A percentile compares a stretch with the other conserved stretches of the same genome.
Conservation (phyloP, 2,113 vertebrate species). For the Apodemus speciosus region DNA sequence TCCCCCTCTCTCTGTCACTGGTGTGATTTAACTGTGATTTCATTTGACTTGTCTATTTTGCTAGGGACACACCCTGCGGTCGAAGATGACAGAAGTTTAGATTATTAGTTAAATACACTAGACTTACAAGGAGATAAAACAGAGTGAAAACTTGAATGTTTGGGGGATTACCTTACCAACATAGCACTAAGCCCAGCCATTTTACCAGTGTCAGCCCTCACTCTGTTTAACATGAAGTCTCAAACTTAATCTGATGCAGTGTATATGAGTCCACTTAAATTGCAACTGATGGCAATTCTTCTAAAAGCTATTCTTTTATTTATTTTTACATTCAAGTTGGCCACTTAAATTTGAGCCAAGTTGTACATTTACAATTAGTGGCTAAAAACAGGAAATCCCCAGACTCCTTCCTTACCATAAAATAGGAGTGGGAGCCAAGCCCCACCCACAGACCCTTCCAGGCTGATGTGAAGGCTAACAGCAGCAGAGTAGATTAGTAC, state of each 20-base stretch:
- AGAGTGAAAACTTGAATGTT: background rate
- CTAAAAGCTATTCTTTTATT: background rate
- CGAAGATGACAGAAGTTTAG: conserved; percentile 13
- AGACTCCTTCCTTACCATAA: background rate
- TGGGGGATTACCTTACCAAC: conserved; percentile 1
- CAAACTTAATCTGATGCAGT: conserved; percentile 26
- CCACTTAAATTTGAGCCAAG: background rate
- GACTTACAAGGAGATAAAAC: conserved; percentile 20
- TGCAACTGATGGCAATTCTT: background rate
- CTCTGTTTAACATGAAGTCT: background rate
- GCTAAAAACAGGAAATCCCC: background rate
- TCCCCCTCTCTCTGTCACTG: background rate
- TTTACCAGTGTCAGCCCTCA: background rate
- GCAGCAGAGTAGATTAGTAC: background rate
- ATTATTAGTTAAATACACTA: conserved; percentile 11
- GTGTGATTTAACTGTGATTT: conserved; percentile 30
- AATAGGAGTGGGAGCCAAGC: background rate
- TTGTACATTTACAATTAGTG: background rate
- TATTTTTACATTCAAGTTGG: conserved; percentile 5
- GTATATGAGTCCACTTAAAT: background rate
- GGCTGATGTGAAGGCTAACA: background rate
- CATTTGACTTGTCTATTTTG: background rate
- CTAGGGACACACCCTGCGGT: background rate
- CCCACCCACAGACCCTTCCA: background rate
- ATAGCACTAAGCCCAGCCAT: background rate